Base-by-base conservation (phyloP, 2,797 vertebrate genomes). In the Serranus cabrilla region DNA sequence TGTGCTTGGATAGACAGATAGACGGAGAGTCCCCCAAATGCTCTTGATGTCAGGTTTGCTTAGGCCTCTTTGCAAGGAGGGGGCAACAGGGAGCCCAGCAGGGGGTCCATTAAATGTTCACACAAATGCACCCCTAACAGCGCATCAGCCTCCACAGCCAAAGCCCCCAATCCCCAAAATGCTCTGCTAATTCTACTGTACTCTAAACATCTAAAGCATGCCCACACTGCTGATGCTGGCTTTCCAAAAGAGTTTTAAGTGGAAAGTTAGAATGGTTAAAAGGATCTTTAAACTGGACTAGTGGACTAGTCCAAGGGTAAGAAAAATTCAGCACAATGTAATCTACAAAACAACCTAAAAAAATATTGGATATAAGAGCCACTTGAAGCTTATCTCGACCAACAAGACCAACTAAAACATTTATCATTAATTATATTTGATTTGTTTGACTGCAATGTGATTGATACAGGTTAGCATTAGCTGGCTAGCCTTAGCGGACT, bases 81-180 rank as follows among this genome's bases (percentile, higher is more conserved):
- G 69, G 59, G 74, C 1, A 60, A 74, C 23, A 25, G 43, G 55
- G 59, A 47, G 46, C 70, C 23, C 70, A 64, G 89, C 80, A 65
- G 88, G 90, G 76, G 82, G 77, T 87, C 83, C 92, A 92, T 92
- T 92, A 91, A 87, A 88, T 89, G 73, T 84, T 88, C 83, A 87
- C 62, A 84, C 74, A 87, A 88, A 88, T 83, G 86, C 65, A 84
- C 75, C 78, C 57, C 47, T 67, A 55, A 75, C 71, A 46, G 77
- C 14, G 11, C 2, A 21, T 51, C 54, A 61, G 50, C 62, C 78
- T 78, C 70, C 57, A 64, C 23, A 34, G 64, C 37, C 50, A 71
- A 65, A 73, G 37, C 25, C 54, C 65, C 60, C 52, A 18, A 6
- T 46, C 57, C 42, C 71, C 45, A 46, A 40, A 71, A 74, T 25